phyloP scores from a whole-genome alignment of 1,140 invertebrate genomes.

The Diprion similis region DNA sequence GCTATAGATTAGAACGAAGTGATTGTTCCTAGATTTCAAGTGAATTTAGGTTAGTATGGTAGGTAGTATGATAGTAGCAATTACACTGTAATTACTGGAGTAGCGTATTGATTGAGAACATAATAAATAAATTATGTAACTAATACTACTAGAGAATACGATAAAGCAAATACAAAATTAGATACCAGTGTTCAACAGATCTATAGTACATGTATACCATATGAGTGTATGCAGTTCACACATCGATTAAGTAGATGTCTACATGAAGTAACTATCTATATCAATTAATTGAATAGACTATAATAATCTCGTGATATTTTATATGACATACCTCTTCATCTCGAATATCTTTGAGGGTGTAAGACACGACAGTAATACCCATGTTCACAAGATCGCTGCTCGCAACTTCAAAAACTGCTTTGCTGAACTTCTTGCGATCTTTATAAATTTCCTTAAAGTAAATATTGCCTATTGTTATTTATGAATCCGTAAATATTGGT shows the following conservation, averaged over 20 bases:
- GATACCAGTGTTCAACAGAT: neutral
- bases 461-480: conserved; percentile 15
- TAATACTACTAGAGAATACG: neutral
- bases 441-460: conserved; percentile 92
- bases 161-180: neutral
- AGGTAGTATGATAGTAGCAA: neutral
- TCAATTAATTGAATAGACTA: neutral
- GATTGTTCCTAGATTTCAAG: too few relatives aligned
- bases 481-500: neutral
- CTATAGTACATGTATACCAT: neutral
- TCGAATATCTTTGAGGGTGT: conserved; percentile 96
- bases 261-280: neutral
- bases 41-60: too few relatives aligned
- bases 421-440: conserved; percentile 98
- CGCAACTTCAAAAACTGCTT: conserved; percentile 94
- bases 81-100: neutral
- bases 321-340: conserved; percentile 88
- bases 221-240: too few relatives aligned
- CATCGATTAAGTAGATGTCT: neutral
- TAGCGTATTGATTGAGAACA: neutral
- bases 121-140: neutral
- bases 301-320: neutral
- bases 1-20: too few relatives aligned
- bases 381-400: conserved; percentile 97
- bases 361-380: conserved; percentile 98